These are phyloP conservation scores for Orestias chungarensis DNA, from an alignment of 2,797 vertebrate genomes.

Conservation along the genomic window DNA sequence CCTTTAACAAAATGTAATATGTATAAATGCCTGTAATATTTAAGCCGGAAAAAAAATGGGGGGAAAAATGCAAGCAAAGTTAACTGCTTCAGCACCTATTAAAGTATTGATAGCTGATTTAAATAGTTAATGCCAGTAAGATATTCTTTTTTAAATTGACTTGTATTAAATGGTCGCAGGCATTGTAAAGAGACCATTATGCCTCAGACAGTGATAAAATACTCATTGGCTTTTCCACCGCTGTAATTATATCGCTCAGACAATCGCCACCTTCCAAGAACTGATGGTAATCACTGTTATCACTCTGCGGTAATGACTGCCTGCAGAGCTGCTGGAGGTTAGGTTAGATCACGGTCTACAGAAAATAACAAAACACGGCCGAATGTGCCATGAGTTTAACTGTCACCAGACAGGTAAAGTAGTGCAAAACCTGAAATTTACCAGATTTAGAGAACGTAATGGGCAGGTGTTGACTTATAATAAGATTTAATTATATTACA, in stretches of 20 bases:
- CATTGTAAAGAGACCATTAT: conserved; percentile 37
- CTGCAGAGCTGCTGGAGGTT: conserved; percentile 45
- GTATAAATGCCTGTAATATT: not conserved
- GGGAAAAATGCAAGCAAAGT: not conserved
- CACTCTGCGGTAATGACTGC: conserved; percentile 52
- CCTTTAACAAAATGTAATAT: not conserved
- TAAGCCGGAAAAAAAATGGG: not conserved
- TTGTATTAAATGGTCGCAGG: conserved; percentile 31
- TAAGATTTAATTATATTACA: not conserved
- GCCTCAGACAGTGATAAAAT: conserved; percentile 50
- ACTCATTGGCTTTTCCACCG: conserved; percentile 40
- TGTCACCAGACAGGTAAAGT: not conserved
- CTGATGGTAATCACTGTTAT: conserved; percentile 71
- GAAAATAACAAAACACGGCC: conserved; percentile 20
- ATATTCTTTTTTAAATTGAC: conserved; percentile 7
- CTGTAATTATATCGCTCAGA: conserved; percentile 63
- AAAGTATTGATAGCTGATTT: not conserved
- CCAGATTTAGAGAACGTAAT: not conserved
- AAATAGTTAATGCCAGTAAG: conserved; percentile 7
- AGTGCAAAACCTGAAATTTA: not conserved
- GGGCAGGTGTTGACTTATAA: not conserved
- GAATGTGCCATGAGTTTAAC: conserved; percentile 8
- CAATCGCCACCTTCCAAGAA: conserved; percentile 61
- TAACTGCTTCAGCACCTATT: not conserved
- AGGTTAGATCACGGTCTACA: conserved; percentile 23